Base-by-base conservation (phyloP, 2,797 vertebrate species). In the Phrynocephalus guinanensis region DNA sequence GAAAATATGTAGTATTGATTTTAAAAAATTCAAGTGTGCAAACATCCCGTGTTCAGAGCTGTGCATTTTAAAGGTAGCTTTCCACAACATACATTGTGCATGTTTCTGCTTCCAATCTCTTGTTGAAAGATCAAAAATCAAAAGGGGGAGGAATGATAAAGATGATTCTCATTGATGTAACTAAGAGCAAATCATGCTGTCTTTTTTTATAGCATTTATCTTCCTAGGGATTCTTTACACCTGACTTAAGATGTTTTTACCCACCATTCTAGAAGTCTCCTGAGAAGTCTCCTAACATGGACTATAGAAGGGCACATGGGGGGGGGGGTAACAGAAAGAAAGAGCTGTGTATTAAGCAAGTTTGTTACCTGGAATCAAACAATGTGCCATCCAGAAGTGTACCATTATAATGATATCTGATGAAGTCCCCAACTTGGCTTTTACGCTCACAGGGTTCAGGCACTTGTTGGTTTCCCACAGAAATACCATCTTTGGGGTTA, bases 401-500 rank as follows among this genome's bases (percentile, higher is more conserved):
- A 86, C 98, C 99, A 0, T 99, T 99, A 95, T 99, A 99, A 92
- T 99, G 99, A 93, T 99, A 99, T 9, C 99, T 97, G 28, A 99
- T 95, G 84, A 98, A 99, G 96, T 99, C 99, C 85, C 98, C 98
- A 0, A 95, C 83, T 24, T 96, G 96, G 63, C 96, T 98, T 92
- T 96, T 97, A 86, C 99, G 97, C 7, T 95, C 94, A 79, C 99
- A 99, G 71, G 96, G 91, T 73, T 97, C 96, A 0, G 99, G 98
- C 5, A 98, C 91, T 0, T 95, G 63, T 91, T 97, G 97, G 52
- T 97, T 97, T 91, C 98, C 98, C 48, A 99, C 92, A 44, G 94
- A 38, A 91, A 99, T 96, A 26, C 97, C 95, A 8, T 99, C 99
- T 93, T 98, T 99, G 87, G 99, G 98, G 94, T 99, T 99, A 95